Conservation (phyloP, 2,113 vertebrate species). For the Lepisosteus oculatus region DNA sequence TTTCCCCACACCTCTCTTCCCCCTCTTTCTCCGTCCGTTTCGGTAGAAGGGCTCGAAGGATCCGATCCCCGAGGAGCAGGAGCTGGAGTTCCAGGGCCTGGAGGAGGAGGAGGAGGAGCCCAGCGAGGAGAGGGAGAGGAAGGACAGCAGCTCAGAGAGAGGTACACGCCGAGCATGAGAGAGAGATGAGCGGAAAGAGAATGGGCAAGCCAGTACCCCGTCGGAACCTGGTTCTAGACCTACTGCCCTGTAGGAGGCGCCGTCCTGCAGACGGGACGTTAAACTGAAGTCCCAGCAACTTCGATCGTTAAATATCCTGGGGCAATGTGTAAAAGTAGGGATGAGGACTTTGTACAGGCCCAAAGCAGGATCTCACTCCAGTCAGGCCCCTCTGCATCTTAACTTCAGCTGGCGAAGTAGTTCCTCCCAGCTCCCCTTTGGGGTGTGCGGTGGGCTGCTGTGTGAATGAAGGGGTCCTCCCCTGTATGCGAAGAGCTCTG, state of each 20-base stretch:
- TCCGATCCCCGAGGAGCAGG: slow-evolving; percentile 75
- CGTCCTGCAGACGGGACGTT: too few species aligned
- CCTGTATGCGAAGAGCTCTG: neutral
- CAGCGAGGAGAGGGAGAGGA: slow-evolving; percentile 31
- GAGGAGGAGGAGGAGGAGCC: slow-evolving; percentile 73
- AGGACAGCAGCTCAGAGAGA: slow-evolving; percentile 21
- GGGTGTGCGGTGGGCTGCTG: slow-evolving; percentile 13
- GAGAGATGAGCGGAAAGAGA: neutral
- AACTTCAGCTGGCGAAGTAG: too few species aligned
- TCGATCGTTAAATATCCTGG: too few species aligned
- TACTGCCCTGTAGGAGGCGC: too few species aligned
- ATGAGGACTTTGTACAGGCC: too few species aligned
- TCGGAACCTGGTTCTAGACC: too few species aligned
- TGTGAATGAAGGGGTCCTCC: neutral
- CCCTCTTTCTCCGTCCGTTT: neutral
- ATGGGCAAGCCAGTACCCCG: too few species aligned
- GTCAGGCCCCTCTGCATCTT: too few species aligned
- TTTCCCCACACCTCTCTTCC: neutral
- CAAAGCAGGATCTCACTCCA: too few species aligned
- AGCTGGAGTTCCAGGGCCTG: slow-evolving; percentile 80
- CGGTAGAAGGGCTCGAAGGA: slow-evolving; percentile 81
- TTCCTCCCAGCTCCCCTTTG: too few species aligned
- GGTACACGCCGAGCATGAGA: slow-evolving; percentile 38
- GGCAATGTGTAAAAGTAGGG: too few species aligned
- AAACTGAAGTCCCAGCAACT: too few species aligned